Evolutionary conservation across 2,113 vertebrate species (phyloP), one percentile per base, ranked within the genome.

Genomic region (Scomber japonicus): DNA sequence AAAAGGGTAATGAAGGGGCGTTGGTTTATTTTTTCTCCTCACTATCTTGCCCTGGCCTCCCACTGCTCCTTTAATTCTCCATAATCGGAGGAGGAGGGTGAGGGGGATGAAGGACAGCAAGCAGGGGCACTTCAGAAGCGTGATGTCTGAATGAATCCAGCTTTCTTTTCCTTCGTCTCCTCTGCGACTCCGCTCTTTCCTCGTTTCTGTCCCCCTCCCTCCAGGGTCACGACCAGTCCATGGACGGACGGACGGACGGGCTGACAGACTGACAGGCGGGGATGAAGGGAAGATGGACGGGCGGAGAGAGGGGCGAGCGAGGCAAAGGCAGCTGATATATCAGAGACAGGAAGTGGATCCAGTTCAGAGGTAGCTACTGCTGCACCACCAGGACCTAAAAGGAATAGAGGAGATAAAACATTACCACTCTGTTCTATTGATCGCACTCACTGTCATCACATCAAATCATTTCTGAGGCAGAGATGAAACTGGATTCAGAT

Each of bases 161-260:
- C 87, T 88, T 90, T 86, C 73, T 83, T 78, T 44, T 54, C 71
- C 57, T 54, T 19, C 4, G 78, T 83, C 57, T 88, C 83, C 76
- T 68, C 71, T 76, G 78, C 56, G 61, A 84, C 91, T 87, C 90
- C 80, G 51, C 85, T 88, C 87, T 90, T 93, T 87, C 81, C 88
- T 90, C 27, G 75, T 78, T 87, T 88, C 86, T 73, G 86, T 90
- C 89, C 93, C 92, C 94, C 93, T 93, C 87, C 81, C 93, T 91
- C 79, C 86, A 75, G 92, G 91, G 89, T 95, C 91, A 95, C 80
- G 56, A 89, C 90, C 89, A 72, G 89, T 92, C 91, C 91, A 93
- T 92, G 89, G 89, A 88, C 64, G 62, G 79, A 86, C 46, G 48
- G 61, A 70, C n/a, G 59, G 79, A 86, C 46, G 5, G 83, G 81